Conservation (phyloP, 37 sponge, comb jelly and placozoan genomes). For the Aphrocallistes beatrix region DNA sequence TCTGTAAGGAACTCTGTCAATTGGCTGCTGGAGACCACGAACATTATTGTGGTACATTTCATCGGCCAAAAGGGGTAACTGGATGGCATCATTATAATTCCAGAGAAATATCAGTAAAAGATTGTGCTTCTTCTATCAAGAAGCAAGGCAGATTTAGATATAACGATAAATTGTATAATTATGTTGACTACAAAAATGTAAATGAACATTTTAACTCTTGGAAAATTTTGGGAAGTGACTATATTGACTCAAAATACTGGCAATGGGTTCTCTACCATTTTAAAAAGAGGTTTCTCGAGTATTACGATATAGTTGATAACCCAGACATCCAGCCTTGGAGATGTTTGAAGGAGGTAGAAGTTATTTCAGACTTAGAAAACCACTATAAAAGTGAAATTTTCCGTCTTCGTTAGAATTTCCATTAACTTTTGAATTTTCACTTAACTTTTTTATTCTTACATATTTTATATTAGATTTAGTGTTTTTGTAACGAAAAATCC, state of each 20-base stretch:
- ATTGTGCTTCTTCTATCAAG: background rate
- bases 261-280: background rate
- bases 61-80: background rate
- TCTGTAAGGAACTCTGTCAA: slow-evolving; percentile 2
- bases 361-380: background rate
- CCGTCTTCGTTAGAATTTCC: too few relatives aligned
- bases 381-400: background rate
- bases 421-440: too few relatives aligned
- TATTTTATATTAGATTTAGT: too few relatives aligned
- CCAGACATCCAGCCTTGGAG: background rate
- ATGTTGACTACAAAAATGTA: background rate
- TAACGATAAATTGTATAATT: background rate
- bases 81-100: background rate
- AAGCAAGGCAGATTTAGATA: background rate
- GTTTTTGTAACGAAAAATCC: too few relatives aligned
- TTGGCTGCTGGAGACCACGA: background rate
- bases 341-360: background rate
- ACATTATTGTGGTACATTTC: slow-evolving; percentile 13
- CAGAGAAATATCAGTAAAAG: background rate
- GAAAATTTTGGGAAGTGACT: background rate
- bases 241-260: background rate
- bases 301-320: background rate
- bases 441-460: too few relatives aligned
- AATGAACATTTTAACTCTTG: background rate
- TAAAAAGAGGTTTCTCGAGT: background rate